These are phyloP conservation scores for Nysson spinosus DNA, from an alignment of 2,888 invertebrate species.

Conservation along the genomic window DNA sequence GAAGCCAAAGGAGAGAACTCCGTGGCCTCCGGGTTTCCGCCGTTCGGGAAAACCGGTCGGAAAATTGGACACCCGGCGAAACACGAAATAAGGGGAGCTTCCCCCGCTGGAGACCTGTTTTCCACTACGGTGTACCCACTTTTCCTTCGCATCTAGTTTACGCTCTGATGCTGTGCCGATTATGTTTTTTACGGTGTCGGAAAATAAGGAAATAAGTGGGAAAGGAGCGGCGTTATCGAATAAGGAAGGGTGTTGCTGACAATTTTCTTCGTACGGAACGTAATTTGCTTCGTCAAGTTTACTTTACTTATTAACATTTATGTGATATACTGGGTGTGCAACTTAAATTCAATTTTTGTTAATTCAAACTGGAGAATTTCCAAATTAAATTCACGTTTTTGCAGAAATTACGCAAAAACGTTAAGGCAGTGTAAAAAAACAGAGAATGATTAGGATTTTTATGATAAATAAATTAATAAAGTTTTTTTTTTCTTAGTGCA, in stretches of 20 bases:
- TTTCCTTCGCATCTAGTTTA: slow-evolving; percentile 29
- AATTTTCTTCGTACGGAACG: too few species aligned
- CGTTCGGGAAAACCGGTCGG: slow-evolving; percentile 44
- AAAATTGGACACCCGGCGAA: slow-evolving; percentile 60
- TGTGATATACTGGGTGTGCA: too few species aligned
- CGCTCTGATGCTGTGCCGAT: slow-evolving; percentile 25
- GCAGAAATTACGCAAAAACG: too few species aligned
- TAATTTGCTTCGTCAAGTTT: too few species aligned
- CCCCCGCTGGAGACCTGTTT: slow-evolving; percentile 30
- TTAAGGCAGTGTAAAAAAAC: too few species aligned
- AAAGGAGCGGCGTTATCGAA: background rate
- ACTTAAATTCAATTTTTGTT: too few species aligned
- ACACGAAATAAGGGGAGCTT: slow-evolving; percentile 33
- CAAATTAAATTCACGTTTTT: too few species aligned
- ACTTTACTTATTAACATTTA: too few species aligned
- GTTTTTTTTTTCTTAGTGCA: too few species aligned
- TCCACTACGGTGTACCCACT: slow-evolving; percentile 25
- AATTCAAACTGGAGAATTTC: too few species aligned
- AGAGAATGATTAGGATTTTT: too few species aligned
- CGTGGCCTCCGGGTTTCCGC: slow-evolving; percentile 25
- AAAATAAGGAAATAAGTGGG: background rate
- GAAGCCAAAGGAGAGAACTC: slow-evolving; percentile 40
- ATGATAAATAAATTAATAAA: too few species aligned
- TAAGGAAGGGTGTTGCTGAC: background rate
- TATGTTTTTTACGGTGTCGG: slow-evolving; percentile 10